Conservation (phyloP, 2,888 invertebrate genomes). For the Monoplex corrugatus region DNA sequence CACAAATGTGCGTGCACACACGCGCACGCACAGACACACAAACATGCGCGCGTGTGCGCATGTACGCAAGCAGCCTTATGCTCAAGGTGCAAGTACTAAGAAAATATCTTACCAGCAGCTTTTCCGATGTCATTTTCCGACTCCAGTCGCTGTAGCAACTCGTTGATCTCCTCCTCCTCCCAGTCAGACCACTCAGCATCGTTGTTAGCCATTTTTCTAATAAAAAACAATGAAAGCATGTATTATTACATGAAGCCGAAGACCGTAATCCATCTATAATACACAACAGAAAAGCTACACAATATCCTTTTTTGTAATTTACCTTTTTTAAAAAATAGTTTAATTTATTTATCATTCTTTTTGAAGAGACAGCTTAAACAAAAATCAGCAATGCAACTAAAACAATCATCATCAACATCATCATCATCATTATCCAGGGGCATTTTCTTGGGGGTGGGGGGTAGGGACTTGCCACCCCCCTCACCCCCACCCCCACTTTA, state of each 20-base stretch:
- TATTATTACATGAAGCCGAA: neutral
- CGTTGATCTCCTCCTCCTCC: conserved; percentile 35
- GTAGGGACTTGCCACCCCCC: neutral
- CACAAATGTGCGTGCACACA: neutral
- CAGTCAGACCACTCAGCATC: conserved; percentile 37
- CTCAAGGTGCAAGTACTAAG: neutral
- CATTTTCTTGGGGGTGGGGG: no score
- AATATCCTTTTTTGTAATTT: neutral
- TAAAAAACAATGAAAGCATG: neutral
- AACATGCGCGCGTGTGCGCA: neutral
- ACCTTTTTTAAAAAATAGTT: no score
- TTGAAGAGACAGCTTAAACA: neutral
- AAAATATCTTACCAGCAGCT: conserved; percentile 30
- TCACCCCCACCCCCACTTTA: neutral
- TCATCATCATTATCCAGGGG: no score
- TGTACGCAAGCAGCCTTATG: neutral
- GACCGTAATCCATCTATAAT: neutral
- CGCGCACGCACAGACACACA: neutral
- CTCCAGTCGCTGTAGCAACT: conserved; percentile 22
- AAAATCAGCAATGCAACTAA: neutral
- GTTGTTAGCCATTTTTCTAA: conserved; percentile 10
- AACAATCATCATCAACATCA: neutral
- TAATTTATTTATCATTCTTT: neutral
- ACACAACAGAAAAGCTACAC: neutral
- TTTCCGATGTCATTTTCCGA: neutral